Evolutionary conservation across 2,113 vertebrate genomes (phyloP), one percentile per base, ranked within the genome.

Genomic region (Caracal caracal): DNA sequence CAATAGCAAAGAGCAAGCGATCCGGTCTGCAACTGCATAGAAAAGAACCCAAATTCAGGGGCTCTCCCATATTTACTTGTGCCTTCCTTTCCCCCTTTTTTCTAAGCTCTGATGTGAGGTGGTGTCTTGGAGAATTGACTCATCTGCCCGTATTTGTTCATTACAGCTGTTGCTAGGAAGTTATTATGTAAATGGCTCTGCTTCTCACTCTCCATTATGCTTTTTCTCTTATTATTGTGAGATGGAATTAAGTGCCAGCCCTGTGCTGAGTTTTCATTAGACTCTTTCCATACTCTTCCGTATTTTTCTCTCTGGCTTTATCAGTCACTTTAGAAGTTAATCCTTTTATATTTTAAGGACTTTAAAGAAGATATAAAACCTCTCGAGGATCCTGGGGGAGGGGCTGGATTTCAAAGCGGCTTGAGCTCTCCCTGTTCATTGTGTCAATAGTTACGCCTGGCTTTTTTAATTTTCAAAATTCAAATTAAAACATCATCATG

Each of bases 391-490:
- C 49, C 65, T 76, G 6, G 15, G n/a, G 43, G 6, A 61, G 33
- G 49, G 53, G 37, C 53, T 68, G 56, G 28, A 43, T 81, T 95
- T 93, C 92, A 53, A 87, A 94, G 11, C 13, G 16, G 10, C 59
- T 28, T 63, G 47, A 73, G 9, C 63, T 88, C 35, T 93, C 30
- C 37, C 51, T 96, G 61, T 95, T 68, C 76, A 35, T 30, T 88
- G 65, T 73, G 16, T 83, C 82, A 78, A 47, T 93, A 79, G 59
- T 95, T 81, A 70, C 49, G 82, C 80, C 71, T 65, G 20, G 81
- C 47, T 85, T 88, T 88, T 87, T 97, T 82, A 84, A 95, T 92
- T 96, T 94, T 95, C 78, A 88, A 79, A 94, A 94, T 91, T 85
- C 94, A 94, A 91, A 96, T 96, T 80, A 86, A 90, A 97, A 61